These are phyloP conservation scores for human (Homo sapiens) DNA, from an alignment of 2,113 vertebrate species.

Conservation along the genomic window DNA sequence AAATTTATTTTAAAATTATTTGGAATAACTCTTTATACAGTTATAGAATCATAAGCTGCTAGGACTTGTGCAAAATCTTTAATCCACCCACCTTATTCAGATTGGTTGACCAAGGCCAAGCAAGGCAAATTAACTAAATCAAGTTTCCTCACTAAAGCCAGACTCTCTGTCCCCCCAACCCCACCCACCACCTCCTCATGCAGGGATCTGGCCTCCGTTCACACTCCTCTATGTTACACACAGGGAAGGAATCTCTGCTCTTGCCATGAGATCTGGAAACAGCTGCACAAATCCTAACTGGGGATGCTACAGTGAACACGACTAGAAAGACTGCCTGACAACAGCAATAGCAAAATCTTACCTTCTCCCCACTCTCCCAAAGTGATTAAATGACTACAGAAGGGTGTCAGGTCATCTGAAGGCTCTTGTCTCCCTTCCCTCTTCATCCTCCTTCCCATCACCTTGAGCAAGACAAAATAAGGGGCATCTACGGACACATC, in stretches of 20 bases:
- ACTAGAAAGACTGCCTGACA: not conserved
- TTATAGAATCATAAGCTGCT: conserved; percentile 5
- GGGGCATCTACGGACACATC: not conserved
- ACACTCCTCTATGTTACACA: not conserved
- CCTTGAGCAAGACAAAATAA: not conserved
- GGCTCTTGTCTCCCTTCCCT: not conserved
- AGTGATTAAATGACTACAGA: not conserved
- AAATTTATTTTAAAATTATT: conserved; percentile 37
- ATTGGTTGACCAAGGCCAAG: not conserved
- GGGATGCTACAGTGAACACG: too few species aligned
- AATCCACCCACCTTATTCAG: not conserved
- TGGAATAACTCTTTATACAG: not conserved
- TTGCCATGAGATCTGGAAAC: not conserved
- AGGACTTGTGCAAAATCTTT: not conserved
- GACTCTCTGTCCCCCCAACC: not conserved
- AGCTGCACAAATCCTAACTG: not conserved
- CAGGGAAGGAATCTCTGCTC: conserved; percentile 8
- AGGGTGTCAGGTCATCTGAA: not conserved
- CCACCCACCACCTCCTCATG: not conserved
- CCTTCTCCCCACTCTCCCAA: not conserved
- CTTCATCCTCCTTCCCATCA: not conserved
- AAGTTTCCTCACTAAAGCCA: not conserved
- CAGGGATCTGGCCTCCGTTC: not conserved
- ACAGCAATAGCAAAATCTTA: not conserved
- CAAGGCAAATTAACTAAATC: not conserved